Base-by-base conservation (phyloP, 2,888 invertebrate genomes). In the Cheilosia grossa region DNA sequence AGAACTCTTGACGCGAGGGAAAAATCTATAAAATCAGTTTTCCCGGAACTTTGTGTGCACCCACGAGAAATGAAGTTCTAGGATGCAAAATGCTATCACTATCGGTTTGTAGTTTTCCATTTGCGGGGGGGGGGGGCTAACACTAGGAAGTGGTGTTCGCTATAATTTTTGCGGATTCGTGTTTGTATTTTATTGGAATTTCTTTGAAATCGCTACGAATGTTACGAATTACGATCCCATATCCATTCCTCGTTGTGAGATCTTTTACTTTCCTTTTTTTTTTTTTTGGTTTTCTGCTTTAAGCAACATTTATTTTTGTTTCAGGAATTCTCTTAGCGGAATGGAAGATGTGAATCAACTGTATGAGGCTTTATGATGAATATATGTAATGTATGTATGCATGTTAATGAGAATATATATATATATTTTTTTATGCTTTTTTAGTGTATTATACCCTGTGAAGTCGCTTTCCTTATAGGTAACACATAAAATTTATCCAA, bases 11-110 rank as follows among this genome's bases (percentile, higher is more conserved):
- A 15, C 51, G 17, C 53, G 40, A 47, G 58, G 70, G 85, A 81
- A 85, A 85, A 85, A 85, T 85, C 85, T 49, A 85, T 85, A 85
- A 77, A 70, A 56, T 77, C 44, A 9, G 47, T n/a, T 37, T 75
- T 70, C 42, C 47, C 40, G 15, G 47, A 75, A 75, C 24, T 54
- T 30, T 51, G 58, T 69, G 42, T 69, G 42, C 74, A 51, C 74
- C 63, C 47, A 51, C 79, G 66, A 85, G 66, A 47, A 72, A 67
- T 66, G 21, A 56, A 59, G 69, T 47, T 72, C 72, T 61, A 58
- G 56, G 75, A 81, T 70, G 64, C 66, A 56, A 72, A 82, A 80
- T 80, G 69, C 59, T 83, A 67, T 63, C 67, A 54, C 49, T 67
- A 47, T 79, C 80, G 74, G 79, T 83, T 80, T 58, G 70, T 83